phyloP scores from a whole-genome alignment of 1,140 invertebrate species.

The Zaprionus gabonicus region DNA sequence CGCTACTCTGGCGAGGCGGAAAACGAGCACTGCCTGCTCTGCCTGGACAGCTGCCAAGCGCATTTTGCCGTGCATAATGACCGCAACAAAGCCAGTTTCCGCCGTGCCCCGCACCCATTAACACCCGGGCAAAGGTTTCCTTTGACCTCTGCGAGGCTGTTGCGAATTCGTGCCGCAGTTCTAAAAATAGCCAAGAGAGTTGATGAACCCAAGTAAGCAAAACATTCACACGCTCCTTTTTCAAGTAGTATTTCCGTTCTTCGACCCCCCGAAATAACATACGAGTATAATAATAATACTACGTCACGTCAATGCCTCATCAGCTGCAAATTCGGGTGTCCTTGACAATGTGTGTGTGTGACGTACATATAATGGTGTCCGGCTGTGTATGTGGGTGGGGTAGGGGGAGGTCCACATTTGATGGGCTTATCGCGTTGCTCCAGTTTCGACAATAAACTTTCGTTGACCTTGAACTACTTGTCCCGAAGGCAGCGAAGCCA shows the following conservation, averaged over 20 bases:
- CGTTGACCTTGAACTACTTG: constrained; percentile 49
- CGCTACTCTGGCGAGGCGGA: constrained; percentile 24
- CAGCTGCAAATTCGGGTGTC: constrained; percentile 16
- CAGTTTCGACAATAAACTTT: constrained; percentile 13
- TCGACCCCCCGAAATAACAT: constrained; percentile 18
- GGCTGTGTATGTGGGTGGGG: background rate
- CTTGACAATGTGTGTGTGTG: constrained; percentile 15
- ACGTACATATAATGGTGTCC: background rate
- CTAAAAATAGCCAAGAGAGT: constrained; percentile 11
- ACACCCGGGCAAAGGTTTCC: constrained; percentile 1
- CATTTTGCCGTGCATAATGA: constrained; percentile 2
- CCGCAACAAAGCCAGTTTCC: background rate
- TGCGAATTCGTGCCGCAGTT: background rate
- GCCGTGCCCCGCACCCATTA: constrained; percentile 16
- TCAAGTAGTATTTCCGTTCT: background rate
- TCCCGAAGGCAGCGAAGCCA: constrained; percentile 1
- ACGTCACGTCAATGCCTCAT: constrained; percentile 26
- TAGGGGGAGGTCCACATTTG: background rate
- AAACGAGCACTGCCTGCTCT: constrained; percentile 2
- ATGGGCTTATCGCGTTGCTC: constrained; percentile 17
- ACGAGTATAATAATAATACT: constrained; percentile 34
- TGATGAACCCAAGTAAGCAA: constrained; percentile 45
- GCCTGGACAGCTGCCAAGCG: constrained; percentile 42
- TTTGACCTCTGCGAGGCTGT: background rate
- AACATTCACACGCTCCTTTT: background rate